Evolutionary conservation across 2,113 vertebrate genomes (phyloP).

Genomic region (Silurus asotus): DNA sequence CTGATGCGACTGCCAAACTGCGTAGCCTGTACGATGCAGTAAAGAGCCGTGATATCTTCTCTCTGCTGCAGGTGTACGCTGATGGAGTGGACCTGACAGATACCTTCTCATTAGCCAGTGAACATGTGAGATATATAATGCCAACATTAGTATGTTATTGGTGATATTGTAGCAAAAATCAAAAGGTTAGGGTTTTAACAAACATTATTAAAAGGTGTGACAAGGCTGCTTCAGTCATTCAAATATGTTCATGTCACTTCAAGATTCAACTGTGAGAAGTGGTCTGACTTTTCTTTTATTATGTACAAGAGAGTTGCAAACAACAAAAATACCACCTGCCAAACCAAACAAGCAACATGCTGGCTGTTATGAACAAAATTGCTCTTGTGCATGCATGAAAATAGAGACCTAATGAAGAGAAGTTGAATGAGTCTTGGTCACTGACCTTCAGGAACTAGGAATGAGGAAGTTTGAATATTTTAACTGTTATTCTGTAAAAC

Average conservation of each 20-base stretch:
- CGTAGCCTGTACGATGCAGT: constrained; percentile 85
- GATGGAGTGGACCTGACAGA: constrained; percentile 91
- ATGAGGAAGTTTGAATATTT: neutral
- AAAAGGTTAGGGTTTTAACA: neutral
- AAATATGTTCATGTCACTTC: neutral
- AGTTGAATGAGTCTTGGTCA: neutral
- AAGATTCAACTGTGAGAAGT: neutral
- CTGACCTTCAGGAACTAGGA: neutral
- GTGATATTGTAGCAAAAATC: neutral
- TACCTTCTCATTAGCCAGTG: constrained; percentile 80
- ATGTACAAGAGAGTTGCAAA: neutral
- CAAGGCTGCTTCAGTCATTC: neutral
- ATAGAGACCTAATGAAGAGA: neutral
- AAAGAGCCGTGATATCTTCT: constrained; percentile 83
- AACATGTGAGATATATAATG: constrained; percentile 80
- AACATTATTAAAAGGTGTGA: neutral
- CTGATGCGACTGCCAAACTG: constrained; percentile 72
- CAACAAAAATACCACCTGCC: neutral
- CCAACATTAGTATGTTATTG: neutral
- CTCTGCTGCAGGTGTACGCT: constrained; percentile 87
- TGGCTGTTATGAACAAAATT: neutral
- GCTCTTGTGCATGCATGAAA: neutral
- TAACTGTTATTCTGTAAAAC: no score
- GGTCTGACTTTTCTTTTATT: neutral
- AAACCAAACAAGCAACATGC: neutral